These are phyloP conservation scores for Drosophila lutescens DNA, from an alignment of 2,888 invertebrate species.

Conservation along the genomic window DNA sequence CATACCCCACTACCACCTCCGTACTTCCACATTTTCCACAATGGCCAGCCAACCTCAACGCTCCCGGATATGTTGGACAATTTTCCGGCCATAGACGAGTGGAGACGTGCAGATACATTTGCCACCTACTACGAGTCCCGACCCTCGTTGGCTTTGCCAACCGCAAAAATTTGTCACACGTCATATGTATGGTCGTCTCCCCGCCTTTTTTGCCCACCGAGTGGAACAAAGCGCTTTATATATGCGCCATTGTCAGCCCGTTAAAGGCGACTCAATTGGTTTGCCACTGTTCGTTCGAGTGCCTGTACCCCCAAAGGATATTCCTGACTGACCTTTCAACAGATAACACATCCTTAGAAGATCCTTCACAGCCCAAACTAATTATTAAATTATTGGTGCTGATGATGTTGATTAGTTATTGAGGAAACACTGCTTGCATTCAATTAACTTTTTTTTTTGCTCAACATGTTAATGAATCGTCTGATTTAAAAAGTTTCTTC, in stretches of 20 bases:
- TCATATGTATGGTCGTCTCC: conserved; percentile 46
- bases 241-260: conserved; percentile 58
- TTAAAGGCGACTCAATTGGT: conserved; percentile 38
- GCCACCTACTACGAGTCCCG: neutral
- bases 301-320: neutral
- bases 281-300: neutral
- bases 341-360: too few species aligned
- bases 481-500: too few species aligned
- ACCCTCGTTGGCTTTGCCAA: conserved; percentile 49
- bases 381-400: conserved; percentile 41
- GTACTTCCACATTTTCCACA: conserved; percentile 16
- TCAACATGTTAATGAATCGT: too few species aligned
- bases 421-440: neutral
- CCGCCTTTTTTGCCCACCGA: conserved; percentile 17
- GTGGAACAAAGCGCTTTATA: conserved; percentile 59
- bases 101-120: conserved; percentile 43
- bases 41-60: conserved; percentile 52
- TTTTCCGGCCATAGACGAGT: conserved; percentile 65
- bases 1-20: neutral
- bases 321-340: conserved; percentile 11
- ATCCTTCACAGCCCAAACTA: conserved; percentile 8
- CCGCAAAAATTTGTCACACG: conserved; percentile 70
- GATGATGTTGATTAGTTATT: conserved; percentile 37
- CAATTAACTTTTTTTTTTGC: too few species aligned
- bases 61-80: conserved; percentile 70